phyloP scores from a whole-genome alignment of 2,113 vertebrate species.

The Plecotus auritus region DNA sequence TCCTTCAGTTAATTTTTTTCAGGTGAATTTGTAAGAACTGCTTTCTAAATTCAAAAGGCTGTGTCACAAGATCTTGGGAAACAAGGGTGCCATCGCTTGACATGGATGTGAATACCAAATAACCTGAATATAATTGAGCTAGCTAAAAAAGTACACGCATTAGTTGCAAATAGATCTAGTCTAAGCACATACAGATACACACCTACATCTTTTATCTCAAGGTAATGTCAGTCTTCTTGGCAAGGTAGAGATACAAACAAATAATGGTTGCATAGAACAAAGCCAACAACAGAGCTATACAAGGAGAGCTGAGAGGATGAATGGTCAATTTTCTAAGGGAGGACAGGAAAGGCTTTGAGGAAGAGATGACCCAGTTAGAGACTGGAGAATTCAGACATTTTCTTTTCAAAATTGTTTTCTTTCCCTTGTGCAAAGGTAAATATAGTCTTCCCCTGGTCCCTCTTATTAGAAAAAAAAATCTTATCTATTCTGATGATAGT shows the following conservation, averaged over 20 bases:
- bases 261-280: not conserved
- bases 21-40: not conserved
- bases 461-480: too few relatives aligned
- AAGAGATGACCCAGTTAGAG: not conserved
- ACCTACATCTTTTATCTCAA: not conserved
- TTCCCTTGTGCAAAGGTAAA: not conserved
- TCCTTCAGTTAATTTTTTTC: not conserved
- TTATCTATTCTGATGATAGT: not conserved
- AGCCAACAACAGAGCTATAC: not conserved
- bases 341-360: not conserved
- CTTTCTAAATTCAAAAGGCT: not conserved
- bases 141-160: not conserved
- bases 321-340: not conserved
- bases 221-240: not conserved
- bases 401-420: not conserved
- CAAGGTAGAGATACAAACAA: not conserved
- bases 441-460: not conserved
- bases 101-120: not conserved
- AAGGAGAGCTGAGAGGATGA: not conserved
- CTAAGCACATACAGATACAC: not conserved
- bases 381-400: not conserved
- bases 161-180: not conserved
- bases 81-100: not conserved
- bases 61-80: not conserved
- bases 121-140: not conserved